Evolutionary conservation across 2,113 vertebrate species (phyloP).

Genomic region (Balaeniceps rex): DNA sequence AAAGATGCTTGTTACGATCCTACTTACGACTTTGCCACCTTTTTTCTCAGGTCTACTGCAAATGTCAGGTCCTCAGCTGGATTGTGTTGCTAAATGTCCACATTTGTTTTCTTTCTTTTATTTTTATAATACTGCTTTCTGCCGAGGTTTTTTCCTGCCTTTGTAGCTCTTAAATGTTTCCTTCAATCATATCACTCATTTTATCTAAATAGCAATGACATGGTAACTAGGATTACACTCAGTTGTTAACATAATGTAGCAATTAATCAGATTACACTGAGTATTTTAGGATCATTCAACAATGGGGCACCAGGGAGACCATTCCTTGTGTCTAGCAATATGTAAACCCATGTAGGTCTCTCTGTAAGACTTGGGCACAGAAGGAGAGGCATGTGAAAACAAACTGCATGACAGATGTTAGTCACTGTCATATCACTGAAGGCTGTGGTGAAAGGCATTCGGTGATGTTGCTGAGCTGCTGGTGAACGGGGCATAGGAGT

Average conservation of each 20-base stretch:
- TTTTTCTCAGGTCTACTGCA: background rate
- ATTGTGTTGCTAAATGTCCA: background rate
- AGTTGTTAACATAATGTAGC: background rate
- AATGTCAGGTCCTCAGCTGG: background rate
- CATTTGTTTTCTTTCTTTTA: background rate
- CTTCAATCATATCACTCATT: background rate
- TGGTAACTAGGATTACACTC: background rate
- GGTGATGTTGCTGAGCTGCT: background rate
- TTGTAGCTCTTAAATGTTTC: background rate
- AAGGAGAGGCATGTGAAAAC: background rate
- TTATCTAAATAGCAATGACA: background rate
- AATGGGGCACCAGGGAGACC: background rate
- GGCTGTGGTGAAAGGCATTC: background rate
- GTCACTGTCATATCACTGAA: background rate
- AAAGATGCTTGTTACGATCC: background rate
- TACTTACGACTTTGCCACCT: background rate
- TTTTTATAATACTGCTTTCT: background rate
- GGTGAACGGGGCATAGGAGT: fast-evolving
- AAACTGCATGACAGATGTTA: background rate
- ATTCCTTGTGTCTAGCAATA: background rate
- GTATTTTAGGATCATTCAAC: background rate
- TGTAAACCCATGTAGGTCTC: background rate
- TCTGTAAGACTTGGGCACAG: background rate
- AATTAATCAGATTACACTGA: background rate
- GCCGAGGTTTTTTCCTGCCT: background rate